Evolutionary conservation across 2,888 invertebrate species (phyloP), one percentile per base, ranked within the genome.

Genomic region (Buathra laborator): DNA sequence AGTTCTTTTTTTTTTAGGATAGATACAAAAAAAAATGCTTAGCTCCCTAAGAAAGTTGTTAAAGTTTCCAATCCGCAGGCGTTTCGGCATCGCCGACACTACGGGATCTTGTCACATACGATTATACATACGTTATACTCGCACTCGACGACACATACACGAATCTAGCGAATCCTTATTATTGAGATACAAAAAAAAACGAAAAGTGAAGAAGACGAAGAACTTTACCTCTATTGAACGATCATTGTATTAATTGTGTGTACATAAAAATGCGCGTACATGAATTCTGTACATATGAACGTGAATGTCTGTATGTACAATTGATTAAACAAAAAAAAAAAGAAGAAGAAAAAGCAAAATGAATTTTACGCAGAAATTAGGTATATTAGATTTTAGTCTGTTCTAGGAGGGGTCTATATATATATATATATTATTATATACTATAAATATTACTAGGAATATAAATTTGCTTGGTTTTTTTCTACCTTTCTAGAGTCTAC

Each of bases 231-330:
- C 79, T 86, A 86, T 78, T 88, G 29, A 85, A 87, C 78, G 87
- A 87, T 88, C 86, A 85, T 66, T 82, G 75, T 76, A 85, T 85
- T 84, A 81, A 81, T 83, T 71, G 81, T 79, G 86, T 90, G 90
- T 91, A 91, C 89, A 91, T 91, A 92, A 89, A 37, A 71, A 76
- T 86, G 80, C 87, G 88, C 92, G 91, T 92, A 92, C 90, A 92
- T 91, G 89, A 82, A 86, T 92, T 14, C 66, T 66, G 91, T 92
- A 92, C 88, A 91, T 90, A 91, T 84, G 89, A 80, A 89, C 86
- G 87, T 87, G 87, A 86, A 86, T 90, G 90, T 90, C 89, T 89
- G 89, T 91, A 87, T 87, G 91, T 87, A 89, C 87, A 89, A 89
- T 86, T 89, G 75, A 62, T 88, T 85, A 68, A 71, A 83, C 62